Evolutionary conservation across 92 coral and sea anemone species (phyloP).

Genomic region (Parazoanthus swiftii): DNA sequence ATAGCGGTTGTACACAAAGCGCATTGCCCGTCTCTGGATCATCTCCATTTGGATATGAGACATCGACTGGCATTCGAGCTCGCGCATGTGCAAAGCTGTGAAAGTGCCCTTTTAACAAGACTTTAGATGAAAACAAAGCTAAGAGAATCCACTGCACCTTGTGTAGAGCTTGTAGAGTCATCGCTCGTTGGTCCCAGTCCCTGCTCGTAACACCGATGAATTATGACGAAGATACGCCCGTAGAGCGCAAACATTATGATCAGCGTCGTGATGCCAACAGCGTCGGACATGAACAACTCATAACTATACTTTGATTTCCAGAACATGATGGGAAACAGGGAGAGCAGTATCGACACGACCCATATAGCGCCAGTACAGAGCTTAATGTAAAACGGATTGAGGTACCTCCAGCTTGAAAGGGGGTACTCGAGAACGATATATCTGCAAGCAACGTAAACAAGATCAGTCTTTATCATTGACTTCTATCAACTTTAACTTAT

Average conservation of each 20-base stretch:
- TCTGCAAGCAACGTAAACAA: background rate
- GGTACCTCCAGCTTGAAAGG: slow-evolving; percentile 32
- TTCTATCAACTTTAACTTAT: too few species aligned
- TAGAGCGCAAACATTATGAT: slow-evolving; percentile 47
- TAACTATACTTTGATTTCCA: slow-evolving; percentile 1
- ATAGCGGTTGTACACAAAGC: too few species aligned
- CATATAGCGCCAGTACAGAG: slow-evolving; percentile 45
- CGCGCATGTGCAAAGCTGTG: too few species aligned
- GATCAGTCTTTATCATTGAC: too few species aligned
- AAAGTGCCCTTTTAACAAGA: too few species aligned
- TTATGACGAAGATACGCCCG: slow-evolving; percentile 51
- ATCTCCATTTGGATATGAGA: too few species aligned
- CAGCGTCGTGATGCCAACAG: slow-evolving; percentile 33
- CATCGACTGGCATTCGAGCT: too few species aligned
- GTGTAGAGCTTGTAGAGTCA: slow-evolving; percentile 37
- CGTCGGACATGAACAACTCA: slow-evolving; percentile 40
- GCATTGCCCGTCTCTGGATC: too few species aligned
- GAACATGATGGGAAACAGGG: slow-evolving; percentile 23
- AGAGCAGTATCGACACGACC: slow-evolving; percentile 37
- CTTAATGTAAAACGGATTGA: slow-evolving; percentile 27
- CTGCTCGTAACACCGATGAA: slow-evolving; percentile 39
- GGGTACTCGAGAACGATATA: slow-evolving; percentile 57
- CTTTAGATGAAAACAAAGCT: background rate
- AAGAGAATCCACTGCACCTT: background rate
- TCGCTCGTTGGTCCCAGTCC: background rate